Evolutionary conservation across 2,888 invertebrate genomes (phyloP).

Genomic region (Lycaena phlaeas): DNA sequence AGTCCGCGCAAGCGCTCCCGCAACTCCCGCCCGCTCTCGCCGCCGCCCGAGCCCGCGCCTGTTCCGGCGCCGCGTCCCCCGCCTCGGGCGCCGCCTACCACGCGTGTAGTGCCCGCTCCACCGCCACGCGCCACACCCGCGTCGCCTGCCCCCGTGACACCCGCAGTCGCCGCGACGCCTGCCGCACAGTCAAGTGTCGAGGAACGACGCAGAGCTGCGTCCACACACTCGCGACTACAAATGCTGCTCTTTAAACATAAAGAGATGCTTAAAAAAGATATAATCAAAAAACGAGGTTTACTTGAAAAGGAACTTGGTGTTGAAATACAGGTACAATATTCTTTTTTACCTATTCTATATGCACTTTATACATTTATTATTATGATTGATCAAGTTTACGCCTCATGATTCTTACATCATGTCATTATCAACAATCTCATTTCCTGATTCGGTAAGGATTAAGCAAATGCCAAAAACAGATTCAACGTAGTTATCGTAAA

Average conservation of each 20-base stretch:
- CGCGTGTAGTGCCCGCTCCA: constrained; percentile 40
- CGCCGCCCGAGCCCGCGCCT: constrained; percentile 27
- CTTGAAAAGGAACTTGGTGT: constrained; percentile 91
- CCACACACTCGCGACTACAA: constrained; percentile 76
- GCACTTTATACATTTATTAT: background rate
- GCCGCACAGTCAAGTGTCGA: constrained; percentile 32
- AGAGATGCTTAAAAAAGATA: constrained; percentile 93
- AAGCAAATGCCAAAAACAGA: too few relatives aligned
- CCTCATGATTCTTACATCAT: too few relatives aligned
- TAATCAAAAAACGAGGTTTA: constrained; percentile 89
- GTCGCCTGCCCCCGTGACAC: constrained; percentile 11
- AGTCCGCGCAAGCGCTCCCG: constrained; percentile 43
- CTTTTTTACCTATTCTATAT: too few relatives aligned
- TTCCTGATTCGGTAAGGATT: too few relatives aligned
- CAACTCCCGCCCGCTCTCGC: constrained; percentile 20
- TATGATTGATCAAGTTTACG: too few relatives aligned
- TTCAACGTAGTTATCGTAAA: too few relatives aligned
- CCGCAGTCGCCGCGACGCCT: constrained; percentile 23
- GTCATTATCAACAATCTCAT: too few relatives aligned
- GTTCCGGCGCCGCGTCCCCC: constrained; percentile 20
- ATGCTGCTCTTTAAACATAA: constrained; percentile 89
- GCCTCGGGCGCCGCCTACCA: constrained; percentile 31
- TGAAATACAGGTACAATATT: constrained; percentile 82
- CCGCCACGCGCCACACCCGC: constrained; percentile 14
- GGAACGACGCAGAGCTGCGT: constrained; percentile 69